phyloP scores from a whole-genome alignment of 2,113 vertebrate genomes.

The Sylvietta virens region DNA sequence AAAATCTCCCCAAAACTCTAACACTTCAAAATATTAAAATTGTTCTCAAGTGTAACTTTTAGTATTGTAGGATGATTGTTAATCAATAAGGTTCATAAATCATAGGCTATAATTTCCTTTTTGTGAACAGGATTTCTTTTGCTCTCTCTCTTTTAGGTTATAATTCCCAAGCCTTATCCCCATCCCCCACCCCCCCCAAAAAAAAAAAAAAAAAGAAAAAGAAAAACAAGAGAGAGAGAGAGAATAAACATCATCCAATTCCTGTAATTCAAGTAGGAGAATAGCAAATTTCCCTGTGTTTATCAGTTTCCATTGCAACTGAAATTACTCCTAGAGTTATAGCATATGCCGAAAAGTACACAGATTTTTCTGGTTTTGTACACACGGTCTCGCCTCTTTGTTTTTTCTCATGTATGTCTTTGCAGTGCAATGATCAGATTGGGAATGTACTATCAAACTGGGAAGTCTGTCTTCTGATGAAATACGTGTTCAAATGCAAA shows the following conservation, averaged over 20 bases:
- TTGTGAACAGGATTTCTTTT: not conserved
- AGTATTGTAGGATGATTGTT: not conserved
- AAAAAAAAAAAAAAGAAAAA: not conserved
- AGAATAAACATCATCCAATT: not conserved
- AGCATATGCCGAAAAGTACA: not conserved
- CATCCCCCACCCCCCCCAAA: rapidly evolving
- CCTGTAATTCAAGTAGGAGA: not conserved
- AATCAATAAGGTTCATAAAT: not conserved
- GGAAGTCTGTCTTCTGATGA: not conserved
- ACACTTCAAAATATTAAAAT: not conserved
- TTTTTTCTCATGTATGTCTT: not conserved
- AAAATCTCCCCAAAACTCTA: not conserved
- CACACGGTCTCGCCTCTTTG: not conserved
- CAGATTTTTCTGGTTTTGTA: not conserved
- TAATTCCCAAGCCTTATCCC: not conserved
- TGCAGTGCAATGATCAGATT: not conserved
- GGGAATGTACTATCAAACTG: not conserved
- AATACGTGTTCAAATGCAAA: not conserved
- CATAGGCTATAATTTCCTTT: not conserved
- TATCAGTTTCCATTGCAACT: not conserved
- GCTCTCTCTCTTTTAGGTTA: not conserved
- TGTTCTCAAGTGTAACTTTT: not conserved
- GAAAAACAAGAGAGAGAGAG: not conserved
- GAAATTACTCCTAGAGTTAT: not conserved
- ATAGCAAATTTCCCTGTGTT: not conserved